Evolutionary conservation across 2,797 vertebrate genomes (phyloP).

Genomic region (Phalanger gymnotis): DNA sequence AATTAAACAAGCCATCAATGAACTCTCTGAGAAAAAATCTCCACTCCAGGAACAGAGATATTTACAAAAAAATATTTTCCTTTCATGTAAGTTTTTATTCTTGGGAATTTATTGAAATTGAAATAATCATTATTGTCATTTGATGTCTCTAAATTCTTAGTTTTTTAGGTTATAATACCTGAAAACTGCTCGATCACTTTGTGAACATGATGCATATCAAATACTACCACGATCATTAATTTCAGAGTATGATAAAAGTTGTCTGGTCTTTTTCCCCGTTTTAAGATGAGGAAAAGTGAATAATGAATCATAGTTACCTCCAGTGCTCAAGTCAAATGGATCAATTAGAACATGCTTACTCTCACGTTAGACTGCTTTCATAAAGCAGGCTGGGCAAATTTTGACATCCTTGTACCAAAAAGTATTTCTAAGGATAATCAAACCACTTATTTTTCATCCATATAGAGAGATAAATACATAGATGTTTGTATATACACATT

Average conservation of each 20-base stretch:
- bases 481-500: too few relatives aligned
- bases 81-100: constrained; percentile 22
- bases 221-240: neutral
- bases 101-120: constrained; percentile 1
- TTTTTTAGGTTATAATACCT: neutral
- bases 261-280: neutral
- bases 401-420: neutral
- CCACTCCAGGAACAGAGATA: too few relatives aligned
- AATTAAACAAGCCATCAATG: too few relatives aligned
- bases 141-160: neutral
- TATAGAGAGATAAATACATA: too few relatives aligned
- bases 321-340: neutral
- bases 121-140: neutral
- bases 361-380: neutral
- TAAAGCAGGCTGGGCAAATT: neutral
- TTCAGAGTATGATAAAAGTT: constrained; percentile 17
- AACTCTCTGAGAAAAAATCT: too few relatives aligned
- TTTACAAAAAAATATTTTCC: neutral
- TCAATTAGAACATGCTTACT: neutral
- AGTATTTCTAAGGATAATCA: neutral
- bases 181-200: neutral
- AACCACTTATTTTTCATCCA: neutral
- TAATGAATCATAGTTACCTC: neutral
- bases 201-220: neutral
- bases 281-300: neutral